A percentile compares a stretch with the other conserved stretches of the same genome.
Evolutionary conservation across 2,888 invertebrate genomes (phyloP).

Genomic region (Agrochola macilenta): DNA sequence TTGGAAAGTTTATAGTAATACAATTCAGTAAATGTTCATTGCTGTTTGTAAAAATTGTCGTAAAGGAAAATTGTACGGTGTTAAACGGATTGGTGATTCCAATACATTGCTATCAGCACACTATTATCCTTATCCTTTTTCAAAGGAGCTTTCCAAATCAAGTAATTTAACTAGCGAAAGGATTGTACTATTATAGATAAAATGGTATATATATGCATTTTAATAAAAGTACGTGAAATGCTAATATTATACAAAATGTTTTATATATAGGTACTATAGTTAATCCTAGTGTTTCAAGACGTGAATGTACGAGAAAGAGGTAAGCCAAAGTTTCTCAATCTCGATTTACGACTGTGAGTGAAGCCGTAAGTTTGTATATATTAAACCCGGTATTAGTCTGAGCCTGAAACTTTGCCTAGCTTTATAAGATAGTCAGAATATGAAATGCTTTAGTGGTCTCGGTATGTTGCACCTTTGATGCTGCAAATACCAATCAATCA

Average conservation of each 20-base stretch:
- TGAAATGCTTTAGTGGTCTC: slow-evolving; percentile 23
- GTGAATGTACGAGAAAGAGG: slow-evolving; percentile 40
- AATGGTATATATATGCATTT: slow-evolving; percentile 15
- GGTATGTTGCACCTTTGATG: background rate
- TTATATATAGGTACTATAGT: background rate
- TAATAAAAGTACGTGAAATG: slow-evolving; percentile 24
- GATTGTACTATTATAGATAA: background rate
- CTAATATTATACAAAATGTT: slow-evolving; percentile 16
- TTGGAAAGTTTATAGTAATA: background rate
- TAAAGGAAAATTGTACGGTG: background rate
- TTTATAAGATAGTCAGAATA: slow-evolving; percentile 46
- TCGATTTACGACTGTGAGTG: slow-evolving; percentile 60
- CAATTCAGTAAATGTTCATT: background rate
- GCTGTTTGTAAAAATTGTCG: background rate
- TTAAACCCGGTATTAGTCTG: slow-evolving; percentile 56
- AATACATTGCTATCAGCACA: background rate
- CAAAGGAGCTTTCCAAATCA: background rate
- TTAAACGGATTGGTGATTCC: background rate
- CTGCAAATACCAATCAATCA: no score
- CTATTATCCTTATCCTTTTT: background rate
- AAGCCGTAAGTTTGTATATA: slow-evolving; percentile 57
- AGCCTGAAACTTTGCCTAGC: slow-evolving; percentile 50
- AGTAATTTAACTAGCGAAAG: background rate
- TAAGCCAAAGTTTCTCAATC: slow-evolving; percentile 61
- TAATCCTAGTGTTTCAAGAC: slow-evolving; percentile 30